Conservation (phyloP, 2,888 invertebrate genomes). For the Sarcophaga subvicina region DNA sequence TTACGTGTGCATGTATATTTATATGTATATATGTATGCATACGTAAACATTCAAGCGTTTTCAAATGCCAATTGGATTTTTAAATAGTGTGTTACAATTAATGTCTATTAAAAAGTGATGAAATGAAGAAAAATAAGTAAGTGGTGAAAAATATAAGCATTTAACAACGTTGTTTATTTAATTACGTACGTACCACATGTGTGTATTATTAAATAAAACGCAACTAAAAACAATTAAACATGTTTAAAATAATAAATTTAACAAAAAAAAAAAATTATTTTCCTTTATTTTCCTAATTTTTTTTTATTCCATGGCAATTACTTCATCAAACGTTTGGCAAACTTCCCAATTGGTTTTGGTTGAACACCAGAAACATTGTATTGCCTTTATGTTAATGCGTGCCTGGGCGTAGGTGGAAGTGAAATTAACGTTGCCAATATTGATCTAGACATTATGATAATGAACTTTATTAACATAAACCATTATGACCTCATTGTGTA, state of each 20-base stretch:
- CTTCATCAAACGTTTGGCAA: conserved; percentile 25
- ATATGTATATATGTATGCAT: background rate
- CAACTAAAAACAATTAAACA: conserved; percentile 14
- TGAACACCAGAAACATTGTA: background rate
- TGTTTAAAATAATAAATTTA: conserved; percentile 28
- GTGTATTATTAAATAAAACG: background rate
- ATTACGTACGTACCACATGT: no score
- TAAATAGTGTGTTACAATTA: conserved; percentile 47
- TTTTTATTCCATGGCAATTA: background rate
- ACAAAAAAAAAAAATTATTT: background rate
- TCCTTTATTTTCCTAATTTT: background rate
- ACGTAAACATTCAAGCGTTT: background rate
- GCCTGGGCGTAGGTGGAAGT: conserved; percentile 58
- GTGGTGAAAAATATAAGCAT: background rate
- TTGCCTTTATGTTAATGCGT: background rate
- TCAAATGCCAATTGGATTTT: conserved; percentile 37
- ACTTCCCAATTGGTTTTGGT: conserved; percentile 24
- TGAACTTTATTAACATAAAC: conserved; percentile 43
- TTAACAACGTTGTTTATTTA: conserved; percentile 2
- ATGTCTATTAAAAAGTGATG: conserved; percentile 41
- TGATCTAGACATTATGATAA: conserved; percentile 50
- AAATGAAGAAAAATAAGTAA: conserved; percentile 17
- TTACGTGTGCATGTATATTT: background rate
- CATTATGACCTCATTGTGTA: conserved; percentile 15
- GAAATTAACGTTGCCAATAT: conserved; percentile 40